These are phyloP conservation scores for Gryon sp. DNA, from an alignment of 1,140 invertebrate genomes.

Conservation along the genomic window DNA sequence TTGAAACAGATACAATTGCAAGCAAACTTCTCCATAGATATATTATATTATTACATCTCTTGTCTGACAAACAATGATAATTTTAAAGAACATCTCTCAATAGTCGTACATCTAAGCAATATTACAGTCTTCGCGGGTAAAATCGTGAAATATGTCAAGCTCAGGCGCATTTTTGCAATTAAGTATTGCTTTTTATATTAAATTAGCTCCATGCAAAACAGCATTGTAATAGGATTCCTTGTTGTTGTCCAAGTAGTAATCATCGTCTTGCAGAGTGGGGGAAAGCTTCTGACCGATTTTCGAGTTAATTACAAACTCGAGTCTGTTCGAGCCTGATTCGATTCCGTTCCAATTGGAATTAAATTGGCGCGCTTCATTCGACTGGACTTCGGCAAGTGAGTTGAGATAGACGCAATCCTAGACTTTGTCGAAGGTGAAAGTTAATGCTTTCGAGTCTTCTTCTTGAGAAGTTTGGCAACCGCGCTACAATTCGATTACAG, in stretches of 20 bases:
- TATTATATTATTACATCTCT: too few species aligned
- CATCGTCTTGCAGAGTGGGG: slow-evolving; percentile 41
- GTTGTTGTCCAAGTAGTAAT: slow-evolving; percentile 56
- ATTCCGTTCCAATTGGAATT: slow-evolving; percentile 64
- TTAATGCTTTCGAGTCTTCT: slow-evolving; percentile 58
- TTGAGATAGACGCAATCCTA: slow-evolving; percentile 56
- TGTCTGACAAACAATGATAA: too few species aligned
- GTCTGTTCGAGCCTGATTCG: slow-evolving; percentile 60
- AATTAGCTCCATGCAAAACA: slow-evolving; percentile 32
- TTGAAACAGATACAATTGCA: too few species aligned
- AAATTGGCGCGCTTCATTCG: slow-evolving; percentile 59
- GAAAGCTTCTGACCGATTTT: slow-evolving; percentile 56
- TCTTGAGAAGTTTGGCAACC: slow-evolving; percentile 60
- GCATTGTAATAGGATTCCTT: slow-evolving; percentile 32
- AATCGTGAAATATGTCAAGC: background rate
- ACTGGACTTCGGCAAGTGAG: slow-evolving; percentile 59
- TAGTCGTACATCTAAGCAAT: too few species aligned
- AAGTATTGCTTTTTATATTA: slow-evolving; percentile 42
- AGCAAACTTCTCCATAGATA: too few species aligned
- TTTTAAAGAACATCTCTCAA: too few species aligned
- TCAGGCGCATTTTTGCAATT: background rate
- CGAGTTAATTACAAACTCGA: slow-evolving; percentile 66
- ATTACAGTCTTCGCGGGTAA: background rate
- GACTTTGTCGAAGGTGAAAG: slow-evolving; percentile 60
- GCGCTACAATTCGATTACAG: slow-evolving; percentile 58